Evolutionary conservation across 2,113 vertebrate genomes (phyloP).

Genomic region (Sporophila hypoxantha): DNA sequence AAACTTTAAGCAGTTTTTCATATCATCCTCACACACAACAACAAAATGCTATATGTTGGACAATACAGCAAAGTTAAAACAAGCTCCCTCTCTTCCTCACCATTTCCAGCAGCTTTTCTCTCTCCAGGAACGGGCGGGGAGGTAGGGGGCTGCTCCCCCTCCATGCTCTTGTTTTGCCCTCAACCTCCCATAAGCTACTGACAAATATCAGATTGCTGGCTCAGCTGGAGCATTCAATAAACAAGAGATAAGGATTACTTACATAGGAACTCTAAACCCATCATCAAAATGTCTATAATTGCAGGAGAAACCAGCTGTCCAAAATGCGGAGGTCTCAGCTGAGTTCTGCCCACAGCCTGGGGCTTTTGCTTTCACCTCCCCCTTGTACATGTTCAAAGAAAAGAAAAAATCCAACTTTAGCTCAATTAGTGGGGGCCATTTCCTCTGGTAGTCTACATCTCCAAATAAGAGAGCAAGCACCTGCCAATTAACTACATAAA

Average conservation of each 20-base stretch:
- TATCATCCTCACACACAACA: not conserved
- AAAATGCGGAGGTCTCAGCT: not conserved
- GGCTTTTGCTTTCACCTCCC: not conserved
- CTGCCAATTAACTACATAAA: constrained; percentile 9
- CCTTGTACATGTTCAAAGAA: not conserved
- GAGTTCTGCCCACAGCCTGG: not conserved
- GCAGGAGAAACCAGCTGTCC: constrained; percentile 39
- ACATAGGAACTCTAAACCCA: constrained; percentile 20
- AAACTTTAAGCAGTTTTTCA: not conserved
- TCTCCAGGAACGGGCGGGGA: not conserved
- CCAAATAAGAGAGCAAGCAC: not conserved
- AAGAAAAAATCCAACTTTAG: not conserved
- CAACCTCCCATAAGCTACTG: not conserved
- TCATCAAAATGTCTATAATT: constrained; percentile 47
- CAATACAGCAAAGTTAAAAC: not conserved
- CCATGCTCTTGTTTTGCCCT: not conserved
- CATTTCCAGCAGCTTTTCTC: not conserved
- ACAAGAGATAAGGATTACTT: constrained; percentile 42
- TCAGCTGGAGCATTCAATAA: constrained; percentile 33
- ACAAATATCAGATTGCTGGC: constrained; percentile 9
- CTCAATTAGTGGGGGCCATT: not conserved
- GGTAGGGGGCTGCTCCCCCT: not conserved
- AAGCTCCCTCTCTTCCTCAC: not conserved
- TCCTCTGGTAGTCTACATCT: not conserved
- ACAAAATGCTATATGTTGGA: not conserved